These are phyloP conservation scores for Pelecanoides urinatrix DNA, from an alignment of 2,113 vertebrate genomes.

Conservation along the genomic window DNA sequence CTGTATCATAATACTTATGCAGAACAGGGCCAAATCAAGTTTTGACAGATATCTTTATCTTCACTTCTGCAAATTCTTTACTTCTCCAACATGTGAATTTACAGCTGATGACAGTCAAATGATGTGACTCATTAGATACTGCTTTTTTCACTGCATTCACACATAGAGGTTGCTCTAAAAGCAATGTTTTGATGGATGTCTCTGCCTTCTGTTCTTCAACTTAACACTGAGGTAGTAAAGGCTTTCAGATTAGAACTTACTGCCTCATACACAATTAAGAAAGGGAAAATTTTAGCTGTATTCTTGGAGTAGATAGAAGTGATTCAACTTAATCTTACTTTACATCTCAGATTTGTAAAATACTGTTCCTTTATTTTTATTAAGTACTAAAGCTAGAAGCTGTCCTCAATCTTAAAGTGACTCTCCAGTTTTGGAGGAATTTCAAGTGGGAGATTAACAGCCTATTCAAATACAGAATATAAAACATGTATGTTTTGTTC, in stretches of 20 bases:
- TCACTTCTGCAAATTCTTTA: neutral
- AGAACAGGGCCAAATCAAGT: neutral
- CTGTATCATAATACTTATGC: neutral
- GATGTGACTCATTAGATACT: neutral
- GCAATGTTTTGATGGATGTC: neutral
- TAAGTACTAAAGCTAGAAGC: neutral
- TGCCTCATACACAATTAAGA: neutral
- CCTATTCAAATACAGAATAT: neutral
- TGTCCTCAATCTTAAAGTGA: neutral
- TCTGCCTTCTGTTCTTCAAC: neutral
- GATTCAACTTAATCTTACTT: neutral
- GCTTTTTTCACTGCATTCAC: neutral
- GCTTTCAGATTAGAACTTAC: neutral
- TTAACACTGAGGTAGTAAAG: neutral
- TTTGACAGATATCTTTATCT: neutral
- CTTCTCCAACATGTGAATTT: neutral
- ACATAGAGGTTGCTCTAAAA: neutral
- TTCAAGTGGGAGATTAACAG: conserved; percentile 25
- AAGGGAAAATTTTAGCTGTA: neutral
- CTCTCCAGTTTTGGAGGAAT: conserved; percentile 4
- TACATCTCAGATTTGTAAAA: neutral
- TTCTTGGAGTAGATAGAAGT: neutral
- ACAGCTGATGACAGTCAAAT: neutral
- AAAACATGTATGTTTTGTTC: neutral
- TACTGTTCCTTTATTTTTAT: neutral